These are phyloP conservation scores for Unio pictorum DNA, from an alignment of 2,888 invertebrate genomes.

Conservation along the genomic window DNA sequence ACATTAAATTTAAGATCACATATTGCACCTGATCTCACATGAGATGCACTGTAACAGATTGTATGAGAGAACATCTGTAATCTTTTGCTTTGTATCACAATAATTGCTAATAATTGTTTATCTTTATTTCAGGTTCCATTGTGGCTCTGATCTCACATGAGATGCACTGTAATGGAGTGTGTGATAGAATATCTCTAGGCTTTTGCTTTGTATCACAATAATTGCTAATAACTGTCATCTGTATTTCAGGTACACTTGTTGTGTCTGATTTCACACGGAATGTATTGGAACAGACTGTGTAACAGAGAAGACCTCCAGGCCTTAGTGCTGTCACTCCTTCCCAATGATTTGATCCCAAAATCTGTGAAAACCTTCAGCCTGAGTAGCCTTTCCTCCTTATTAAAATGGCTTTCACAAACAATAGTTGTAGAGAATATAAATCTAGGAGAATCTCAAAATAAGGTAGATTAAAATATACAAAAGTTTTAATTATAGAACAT, in stretches of 20 bases:
- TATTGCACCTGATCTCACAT: conserved; percentile 76
- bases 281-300: conserved; percentile 75
- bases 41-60: conserved; percentile 79
- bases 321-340: conserved; percentile 80
- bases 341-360: conserved; percentile 75
- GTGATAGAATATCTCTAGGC: too few relatives aligned
- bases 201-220: background rate
- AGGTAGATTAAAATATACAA: too few relatives aligned
- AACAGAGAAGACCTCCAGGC: conserved; percentile 77
- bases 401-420: too few relatives aligned
- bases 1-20: conserved; percentile 3
- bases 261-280: conserved; percentile 86
- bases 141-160: too few relatives aligned
- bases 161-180: too few relatives aligned
- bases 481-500: too few relatives aligned
- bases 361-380: conserved; percentile 4
- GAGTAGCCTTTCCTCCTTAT: background rate
- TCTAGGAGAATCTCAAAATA: too few relatives aligned
- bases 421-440: too few relatives aligned
- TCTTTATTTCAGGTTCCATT: conserved; percentile 5
- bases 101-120: too few relatives aligned
- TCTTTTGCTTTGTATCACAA: too few relatives aligned
- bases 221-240: background rate
- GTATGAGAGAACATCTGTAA: conserved; percentile 35
- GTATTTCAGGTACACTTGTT: conserved; percentile 76